These are phyloP conservation scores for Acanthornis magna DNA, from an alignment of 2,797 vertebrate genomes.

Conservation along the genomic window DNA sequence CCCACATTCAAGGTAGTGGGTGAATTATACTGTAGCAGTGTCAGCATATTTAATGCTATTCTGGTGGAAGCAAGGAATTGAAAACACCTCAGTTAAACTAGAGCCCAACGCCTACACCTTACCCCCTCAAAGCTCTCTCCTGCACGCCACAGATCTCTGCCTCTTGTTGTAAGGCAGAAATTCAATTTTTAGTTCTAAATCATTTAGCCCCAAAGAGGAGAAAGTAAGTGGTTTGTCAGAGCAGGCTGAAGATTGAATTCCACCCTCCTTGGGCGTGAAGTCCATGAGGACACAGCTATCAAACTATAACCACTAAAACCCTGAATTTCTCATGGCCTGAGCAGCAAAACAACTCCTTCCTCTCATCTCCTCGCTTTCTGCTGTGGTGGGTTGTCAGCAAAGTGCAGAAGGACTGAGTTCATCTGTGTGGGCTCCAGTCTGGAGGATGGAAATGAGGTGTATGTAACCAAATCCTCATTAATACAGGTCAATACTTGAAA, in stretches of 20 bases:
- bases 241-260: constrained; percentile 2
- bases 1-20: neutral
- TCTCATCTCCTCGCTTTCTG: neutral
- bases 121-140: neutral
- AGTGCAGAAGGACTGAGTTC: neutral
- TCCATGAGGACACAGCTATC: neutral
- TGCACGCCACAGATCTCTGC: neutral
- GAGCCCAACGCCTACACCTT: neutral
- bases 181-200: constrained; percentile 10
- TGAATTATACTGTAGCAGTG: neutral
- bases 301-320: neutral
- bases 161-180: neutral
- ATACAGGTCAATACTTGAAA: constrained; percentile 17
- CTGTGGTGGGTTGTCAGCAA: neutral
- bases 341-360: neutral
- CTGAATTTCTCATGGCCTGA: neutral
- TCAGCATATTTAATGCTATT: neutral
- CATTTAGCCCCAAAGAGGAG: neutral
- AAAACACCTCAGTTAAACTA: neutral
- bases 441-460: constrained; percentile 2
- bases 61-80: neutral
- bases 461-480: constrained; percentile 31
- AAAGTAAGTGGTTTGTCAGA: neutral
- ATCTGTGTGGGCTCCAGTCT: neutral
- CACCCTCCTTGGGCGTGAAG: neutral